Percentiles rank a stretch among this genome's conserved stretches.
phyloP scores from a whole-genome alignment of 2,797 vertebrate genomes.

The Anolis apletophallus region DNA sequence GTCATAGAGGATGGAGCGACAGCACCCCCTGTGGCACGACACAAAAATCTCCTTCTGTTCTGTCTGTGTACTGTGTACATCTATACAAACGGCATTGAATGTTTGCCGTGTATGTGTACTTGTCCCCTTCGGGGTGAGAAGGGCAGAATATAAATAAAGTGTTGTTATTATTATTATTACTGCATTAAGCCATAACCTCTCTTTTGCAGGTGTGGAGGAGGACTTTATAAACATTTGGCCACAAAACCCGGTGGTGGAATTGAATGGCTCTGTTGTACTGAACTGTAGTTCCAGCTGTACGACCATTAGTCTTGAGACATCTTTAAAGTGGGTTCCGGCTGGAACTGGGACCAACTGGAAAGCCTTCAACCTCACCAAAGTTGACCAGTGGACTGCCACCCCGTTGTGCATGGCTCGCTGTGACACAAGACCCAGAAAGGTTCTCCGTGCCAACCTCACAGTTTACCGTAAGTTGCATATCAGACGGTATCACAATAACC shows the following conservation, averaged over 20 bases:
- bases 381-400: fast-evolving
- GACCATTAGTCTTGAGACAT: constrained; percentile 47
- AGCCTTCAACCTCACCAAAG: constrained; percentile 21
- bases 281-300: constrained; percentile 54
- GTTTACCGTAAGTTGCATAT: constrained; percentile 63
- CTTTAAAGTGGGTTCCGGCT: fast-evolving
- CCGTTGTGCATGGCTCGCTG: constrained; percentile 39
- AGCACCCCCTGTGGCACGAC: too few species aligned
- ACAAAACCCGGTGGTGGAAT: not conserved
- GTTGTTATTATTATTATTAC: too few species aligned
- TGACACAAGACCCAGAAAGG: fast-evolving
- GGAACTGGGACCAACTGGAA: not conserved
- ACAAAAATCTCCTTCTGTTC: too few species aligned
- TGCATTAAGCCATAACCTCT: not conserved
- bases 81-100: too few species aligned
- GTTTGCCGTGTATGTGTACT: too few species aligned
- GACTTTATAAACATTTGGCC: not conserved
- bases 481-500: not conserved
- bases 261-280: not conserved
- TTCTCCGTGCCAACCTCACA: fast-evolving
- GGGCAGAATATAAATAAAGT: too few species aligned
- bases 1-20: too few species aligned
- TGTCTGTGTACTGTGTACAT: too few species aligned
- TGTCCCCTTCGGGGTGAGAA: too few species aligned
- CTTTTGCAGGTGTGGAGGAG: constrained; percentile 28